phyloP scores from a whole-genome alignment of 2,888 invertebrate genomes.

The Apoderus coryli region DNA sequence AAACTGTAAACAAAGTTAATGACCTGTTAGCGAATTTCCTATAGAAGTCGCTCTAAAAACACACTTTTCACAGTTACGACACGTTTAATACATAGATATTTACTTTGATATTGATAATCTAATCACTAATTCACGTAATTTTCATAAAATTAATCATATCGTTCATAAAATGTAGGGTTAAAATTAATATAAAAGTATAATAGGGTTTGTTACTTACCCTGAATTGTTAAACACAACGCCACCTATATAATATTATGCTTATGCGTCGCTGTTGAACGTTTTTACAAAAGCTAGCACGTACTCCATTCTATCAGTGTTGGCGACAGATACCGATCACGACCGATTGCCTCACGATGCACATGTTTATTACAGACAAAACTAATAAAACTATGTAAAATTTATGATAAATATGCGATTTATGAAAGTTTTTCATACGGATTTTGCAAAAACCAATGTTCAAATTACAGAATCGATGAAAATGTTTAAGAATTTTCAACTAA shows the following conservation, averaged over 20 bases:
- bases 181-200: conserved; percentile 28
- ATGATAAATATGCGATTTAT: conserved; percentile 18
- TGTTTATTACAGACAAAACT: conserved; percentile 27
- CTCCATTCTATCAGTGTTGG: conserved; percentile 26
- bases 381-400: conserved; percentile 26
- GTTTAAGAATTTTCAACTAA: conserved; percentile 21
- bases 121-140: no score
- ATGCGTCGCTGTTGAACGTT: conserved; percentile 29
- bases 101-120: no score
- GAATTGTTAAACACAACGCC: conserved; percentile 31
- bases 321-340: conserved; percentile 25
- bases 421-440: conserved; percentile 22
- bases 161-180: conserved; percentile 21
- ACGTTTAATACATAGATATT: conserved; percentile 14
- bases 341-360: conserved; percentile 27
- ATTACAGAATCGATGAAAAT: conserved; percentile 24
- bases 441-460: conserved; percentile 15
- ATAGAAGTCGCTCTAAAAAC: conserved; percentile 20
- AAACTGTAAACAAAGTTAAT: conserved; percentile 34
- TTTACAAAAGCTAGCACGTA: conserved; percentile 36
- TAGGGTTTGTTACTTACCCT: conserved; percentile 35
- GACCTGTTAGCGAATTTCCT: conserved; percentile 35
- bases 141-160: no score
- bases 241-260: conserved; percentile 35
- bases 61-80: conserved; percentile 21